A percentile compares a stretch with the other conserved stretches of the same genome.
phyloP scores from a whole-genome alignment of 2,797 vertebrate genomes.

The Echiichthys vipera region DNA sequence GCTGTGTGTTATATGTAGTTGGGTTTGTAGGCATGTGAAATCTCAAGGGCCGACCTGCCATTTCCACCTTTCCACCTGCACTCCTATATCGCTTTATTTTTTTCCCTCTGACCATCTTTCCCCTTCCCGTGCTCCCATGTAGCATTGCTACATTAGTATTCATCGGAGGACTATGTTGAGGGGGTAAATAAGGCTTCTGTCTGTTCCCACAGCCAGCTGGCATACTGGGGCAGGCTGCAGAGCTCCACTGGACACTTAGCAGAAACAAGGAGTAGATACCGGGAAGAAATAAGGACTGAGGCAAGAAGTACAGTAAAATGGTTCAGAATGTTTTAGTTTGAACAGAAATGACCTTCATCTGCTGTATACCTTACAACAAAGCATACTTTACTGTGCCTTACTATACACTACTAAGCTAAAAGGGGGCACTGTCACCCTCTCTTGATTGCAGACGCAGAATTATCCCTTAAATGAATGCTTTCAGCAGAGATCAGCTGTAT shows the following conservation, averaged over 20 bases:
- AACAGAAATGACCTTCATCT: constrained; percentile 40
- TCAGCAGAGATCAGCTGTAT: constrained; percentile 49
- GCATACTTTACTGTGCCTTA: not conserved
- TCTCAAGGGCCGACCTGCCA: constrained; percentile 2
- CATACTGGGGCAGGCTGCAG: constrained; percentile 55
- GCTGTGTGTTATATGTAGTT: constrained; percentile 39
- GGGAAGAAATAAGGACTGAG: constrained; percentile 26
- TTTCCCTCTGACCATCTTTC: constrained; percentile 37
- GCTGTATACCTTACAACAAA: constrained; percentile 32
- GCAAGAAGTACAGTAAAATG: constrained; percentile 43
- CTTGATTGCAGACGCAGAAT: constrained; percentile 45
- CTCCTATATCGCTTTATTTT: constrained; percentile 16
- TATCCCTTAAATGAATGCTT: constrained; percentile 63
- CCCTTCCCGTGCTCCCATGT: constrained; percentile 48
- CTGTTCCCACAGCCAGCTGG: constrained; percentile 73
- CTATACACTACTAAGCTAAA: constrained; percentile 28
- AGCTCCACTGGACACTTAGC: constrained; percentile 60
- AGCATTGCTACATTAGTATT: constrained; percentile 72
- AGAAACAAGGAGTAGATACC: constrained; percentile 55
- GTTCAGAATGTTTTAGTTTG: constrained; percentile 26
- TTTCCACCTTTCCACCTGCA: constrained; percentile 14
- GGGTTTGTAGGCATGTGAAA: constrained; percentile 44
- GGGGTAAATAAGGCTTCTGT: constrained; percentile 64
- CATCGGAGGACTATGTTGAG: constrained; percentile 52
- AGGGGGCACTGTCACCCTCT: constrained; percentile 22